Evolutionary conservation across 1,140 invertebrate species (phyloP), one percentile per base, ranked within the genome.

Genomic region (Mya arenaria): DNA sequence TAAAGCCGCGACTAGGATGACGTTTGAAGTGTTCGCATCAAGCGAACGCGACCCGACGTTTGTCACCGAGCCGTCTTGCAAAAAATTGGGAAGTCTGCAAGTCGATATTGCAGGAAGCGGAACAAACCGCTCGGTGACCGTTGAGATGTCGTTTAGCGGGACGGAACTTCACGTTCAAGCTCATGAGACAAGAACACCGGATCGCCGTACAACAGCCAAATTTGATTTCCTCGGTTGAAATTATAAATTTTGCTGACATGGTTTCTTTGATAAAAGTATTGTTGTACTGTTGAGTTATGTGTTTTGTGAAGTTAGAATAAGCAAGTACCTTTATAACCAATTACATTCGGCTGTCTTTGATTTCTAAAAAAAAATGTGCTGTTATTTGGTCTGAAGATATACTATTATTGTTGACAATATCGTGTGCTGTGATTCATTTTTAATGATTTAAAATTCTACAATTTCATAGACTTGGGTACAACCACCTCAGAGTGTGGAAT

Each of bases 131-230:
- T 52, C 66, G 6, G 52, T 75, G 0, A 48, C 13, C 0, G 65
- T 77, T 4, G 55, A 28, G 4, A 77, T 81, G 48, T 44, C 25
- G 28, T 81, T 84, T 41, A 41, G 78, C 39, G 71, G 60, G 28
- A 84, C 78, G 32, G 83, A 84, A 60, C 56, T 77, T 13, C 15
- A 58, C 15, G 55, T 74, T 0, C 13, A 60, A 23, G 78, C 72
- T 44, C 23, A 23, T 6, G 78, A 84, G 17, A 25, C 37, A 23
- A 34, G 62, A 19, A 81, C 71, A n/a, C n/a, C 58, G 60, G n/a
- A 8, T 66, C 1, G 52, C 28, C 30, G 65, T 82, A 23, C 48
- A n/a, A 4, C 6, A 52, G 6, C 58, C n/a, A 10, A 4, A 4
- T 8, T 8, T 4, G 25, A 52, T 52, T 52, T 52, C 48, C 8